These are phyloP conservation scores for Euplagia quadripunctaria DNA, from an alignment of 2,888 invertebrate genomes.

Conservation along the genomic window DNA sequence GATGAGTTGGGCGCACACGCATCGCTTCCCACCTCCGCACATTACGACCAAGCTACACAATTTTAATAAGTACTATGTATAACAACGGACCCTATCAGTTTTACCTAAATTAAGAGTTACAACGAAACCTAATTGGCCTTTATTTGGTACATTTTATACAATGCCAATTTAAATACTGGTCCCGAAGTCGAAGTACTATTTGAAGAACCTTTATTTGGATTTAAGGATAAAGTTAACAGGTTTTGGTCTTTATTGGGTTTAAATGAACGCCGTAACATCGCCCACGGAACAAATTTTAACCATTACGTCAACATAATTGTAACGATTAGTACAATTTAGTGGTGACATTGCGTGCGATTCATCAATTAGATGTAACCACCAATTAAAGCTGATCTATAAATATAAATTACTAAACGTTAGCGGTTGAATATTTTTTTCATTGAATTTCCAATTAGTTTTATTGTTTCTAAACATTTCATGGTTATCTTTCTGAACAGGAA, in stretches of 20 bases:
- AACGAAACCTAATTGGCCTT: slow-evolving; percentile 4
- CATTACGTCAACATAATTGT: slow-evolving; percentile 70
- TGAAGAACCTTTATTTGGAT: slow-evolving; percentile 45
- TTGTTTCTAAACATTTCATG: slow-evolving; percentile 24
- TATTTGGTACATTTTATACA: slow-evolving; percentile 8
- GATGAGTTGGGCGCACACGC: slow-evolving; percentile 71
- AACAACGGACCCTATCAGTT: background rate
- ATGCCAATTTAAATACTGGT: slow-evolving; percentile 23
- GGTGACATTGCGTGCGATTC: slow-evolving; percentile 74
- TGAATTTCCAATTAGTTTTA: slow-evolving; percentile 35
- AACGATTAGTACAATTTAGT: slow-evolving; percentile 76
- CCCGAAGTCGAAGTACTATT: slow-evolving; percentile 26
- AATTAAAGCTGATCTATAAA: slow-evolving; percentile 71
- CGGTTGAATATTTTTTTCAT: slow-evolving; percentile 25
- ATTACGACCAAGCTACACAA: slow-evolving; percentile 20
- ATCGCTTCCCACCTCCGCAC: slow-evolving; percentile 68
- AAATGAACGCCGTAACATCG: slow-evolving; percentile 74
- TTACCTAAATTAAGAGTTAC: background rate
- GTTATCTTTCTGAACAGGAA: background rate
- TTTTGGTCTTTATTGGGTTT: slow-evolving; percentile 67
- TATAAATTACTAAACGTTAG: slow-evolving; percentile 58
- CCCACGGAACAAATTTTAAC: slow-evolving; percentile 72
- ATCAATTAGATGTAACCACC: slow-evolving; percentile 66
- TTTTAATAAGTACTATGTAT: slow-evolving; percentile 15
- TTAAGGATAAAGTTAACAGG: slow-evolving; percentile 53